These are phyloP conservation scores for Beaufortia kweichowensis DNA, from an alignment of 2,113 vertebrate species.

Conservation along the genomic window DNA sequence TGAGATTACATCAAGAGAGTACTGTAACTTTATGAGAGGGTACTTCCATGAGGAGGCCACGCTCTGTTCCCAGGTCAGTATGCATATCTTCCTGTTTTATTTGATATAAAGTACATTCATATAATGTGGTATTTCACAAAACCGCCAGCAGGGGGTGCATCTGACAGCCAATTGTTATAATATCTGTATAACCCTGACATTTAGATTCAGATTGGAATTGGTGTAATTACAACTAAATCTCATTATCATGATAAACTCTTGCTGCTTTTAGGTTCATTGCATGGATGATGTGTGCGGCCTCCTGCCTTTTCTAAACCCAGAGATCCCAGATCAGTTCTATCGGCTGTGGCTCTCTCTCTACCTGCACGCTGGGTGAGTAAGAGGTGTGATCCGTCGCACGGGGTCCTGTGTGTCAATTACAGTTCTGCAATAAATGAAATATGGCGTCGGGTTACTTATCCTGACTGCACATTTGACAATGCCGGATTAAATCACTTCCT, in stretches of 20 bases:
- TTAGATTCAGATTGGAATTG: not conserved
- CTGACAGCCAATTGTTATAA: not conserved
- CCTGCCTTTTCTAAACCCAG: constrained; percentile 95
- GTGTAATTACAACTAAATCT: constrained; percentile 7
- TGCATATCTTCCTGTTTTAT: not conserved
- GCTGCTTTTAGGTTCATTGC: constrained; percentile 86
- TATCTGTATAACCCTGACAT: not conserved
- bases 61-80: constrained; percentile 90
- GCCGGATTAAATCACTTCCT: too few species aligned
- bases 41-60: constrained; percentile 98
- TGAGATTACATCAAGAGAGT: constrained; percentile 97
- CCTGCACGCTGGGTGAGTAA: constrained; percentile 90
- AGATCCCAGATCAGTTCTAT: constrained; percentile 98
- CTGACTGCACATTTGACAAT: constrained; percentile 59
- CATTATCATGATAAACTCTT: not conserved
- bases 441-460: not conserved
- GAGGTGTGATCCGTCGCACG: not conserved
- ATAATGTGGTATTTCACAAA: not conserved
- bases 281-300: constrained; percentile 98
- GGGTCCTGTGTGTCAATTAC: not conserved
- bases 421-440: not conserved
- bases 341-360: constrained; percentile 97
- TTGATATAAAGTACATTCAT: not conserved
- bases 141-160: constrained; percentile 36
- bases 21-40: constrained; percentile 97